Evolutionary conservation across 2,113 vertebrate genomes (phyloP), one percentile per base, ranked within the genome.

Genomic region (Symphodus melops): DNA sequence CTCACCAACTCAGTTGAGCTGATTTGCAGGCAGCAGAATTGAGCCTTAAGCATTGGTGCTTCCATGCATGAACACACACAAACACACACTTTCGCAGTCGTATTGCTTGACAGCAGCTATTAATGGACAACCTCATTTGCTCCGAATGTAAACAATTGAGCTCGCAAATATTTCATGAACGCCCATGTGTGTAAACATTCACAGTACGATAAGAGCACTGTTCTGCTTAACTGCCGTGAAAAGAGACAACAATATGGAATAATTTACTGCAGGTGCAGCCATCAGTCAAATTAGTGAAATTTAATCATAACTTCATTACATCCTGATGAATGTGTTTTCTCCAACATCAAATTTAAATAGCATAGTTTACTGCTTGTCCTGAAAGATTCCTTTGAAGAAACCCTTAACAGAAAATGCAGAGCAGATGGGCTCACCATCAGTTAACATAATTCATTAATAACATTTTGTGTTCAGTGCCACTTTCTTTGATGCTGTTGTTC

Each of bases 111-210:
- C 83, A 83, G 78, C 77, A 71, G 77, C 82, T 86, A 90, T 89
- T 91, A 92, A 91, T 89, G 82, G 79, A 70, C 72, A 84, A 68
- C 63, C 86, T 88, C 71, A 89, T 90, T 93, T 87, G 75, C 72
- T 67, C 63, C 68, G 51, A 87, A 91, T 82, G 89, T 87, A 92
- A 91, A 90, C 86, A 92, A 89, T 77, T 53, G 81, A 79, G 82
- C 75, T 76, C 42, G 79, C 71, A 75, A 88, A 89, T 82, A 86
- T 91, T 88, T 85, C 48, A 81, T 80, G 88, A 83, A 85, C 19
- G n/a, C 64, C 81, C 54, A 46, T 77, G 87, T 89, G 88, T 85
- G 74, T 82, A 86, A 90, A 90, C 82, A 86, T 56, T 66, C 60
- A 36, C 76, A 60, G 62, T 42, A 8, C 51, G 85, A 87, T 89